A percentile compares a stretch with the other conserved stretches of the same genome.
These are phyloP conservation scores for Plusia festucae DNA, from an alignment of 2,888 invertebrate species.

Conservation along the genomic window DNA sequence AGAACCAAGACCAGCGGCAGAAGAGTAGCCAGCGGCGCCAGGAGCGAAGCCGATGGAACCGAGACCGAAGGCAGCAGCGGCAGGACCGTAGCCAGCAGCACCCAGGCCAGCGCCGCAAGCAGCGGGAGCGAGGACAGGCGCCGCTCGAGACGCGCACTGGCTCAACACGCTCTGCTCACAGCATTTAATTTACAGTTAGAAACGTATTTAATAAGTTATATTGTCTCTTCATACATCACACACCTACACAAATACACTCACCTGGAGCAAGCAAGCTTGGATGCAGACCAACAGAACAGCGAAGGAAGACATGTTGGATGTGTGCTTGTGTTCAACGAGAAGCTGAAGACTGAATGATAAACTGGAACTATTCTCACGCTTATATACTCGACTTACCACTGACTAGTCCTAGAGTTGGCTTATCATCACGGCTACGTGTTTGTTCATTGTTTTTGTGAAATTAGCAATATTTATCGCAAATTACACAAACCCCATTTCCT, in stretches of 20 bases:
- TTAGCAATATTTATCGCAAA: conserved; percentile 3
- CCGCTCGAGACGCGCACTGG: conserved; percentile 25
- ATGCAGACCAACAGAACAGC: conserved; percentile 58
- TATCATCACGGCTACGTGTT: conserved; percentile 9
- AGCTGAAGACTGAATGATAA: conserved; percentile 13
- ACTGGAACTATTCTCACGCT: conserved; percentile 4
- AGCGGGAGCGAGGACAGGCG: conserved; percentile 5
- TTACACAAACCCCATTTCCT: conserved; percentile 1
- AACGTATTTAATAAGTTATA: not conserved
- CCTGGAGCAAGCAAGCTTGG: conserved; percentile 67
- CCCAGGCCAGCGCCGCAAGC: not conserved
- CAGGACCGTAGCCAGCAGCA: conserved; percentile 6
- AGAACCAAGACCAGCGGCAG: conserved; percentile 3
- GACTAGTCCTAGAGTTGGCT: not conserved
- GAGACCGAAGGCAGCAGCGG: no score
- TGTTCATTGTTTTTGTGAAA: conserved; percentile 6
- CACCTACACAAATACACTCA: conserved; percentile 28
- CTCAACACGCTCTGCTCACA: conserved; percentile 46
- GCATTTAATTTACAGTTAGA: not conserved
- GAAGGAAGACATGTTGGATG: conserved; percentile 57
- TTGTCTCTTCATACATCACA: not conserved
- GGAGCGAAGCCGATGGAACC: no score
- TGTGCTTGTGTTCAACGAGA: conserved; percentile 13
- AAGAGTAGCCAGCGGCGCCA: no score
- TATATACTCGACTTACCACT: conserved; percentile 5